Evolutionary conservation across 2,113 vertebrate species (phyloP), one percentile per base, ranked within the genome.

Genomic region (Hyla sarda): DNA sequence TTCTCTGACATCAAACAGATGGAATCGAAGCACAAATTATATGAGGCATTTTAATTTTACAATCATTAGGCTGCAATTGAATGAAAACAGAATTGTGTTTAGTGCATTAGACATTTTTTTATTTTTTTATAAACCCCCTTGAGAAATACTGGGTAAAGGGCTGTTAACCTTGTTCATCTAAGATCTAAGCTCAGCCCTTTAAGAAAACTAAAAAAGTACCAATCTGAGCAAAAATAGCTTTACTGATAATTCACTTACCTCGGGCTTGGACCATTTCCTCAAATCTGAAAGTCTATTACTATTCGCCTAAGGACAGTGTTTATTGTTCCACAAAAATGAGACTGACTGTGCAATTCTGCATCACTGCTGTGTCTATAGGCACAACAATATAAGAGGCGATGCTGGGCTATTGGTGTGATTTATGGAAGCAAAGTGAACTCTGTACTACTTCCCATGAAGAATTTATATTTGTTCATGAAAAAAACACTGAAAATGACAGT

Each of bases 271-370:
- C 67, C 32, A 71, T 71, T 71, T 71, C 34, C 34, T 71, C 67
- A 32, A 37, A 41, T 71, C 67, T 71, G 67, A 71, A 71, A 71
- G 67, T 41, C 67, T 71, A 71, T 71, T 71, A 71, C 67, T 10
- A 71, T 71, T 71, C 41, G 67, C 67, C 67, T 71, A 41, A 37
- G 67, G 67, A 71, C 67, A 71, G 32, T 71, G 19, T 41, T 71
- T 71, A 71, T 37, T 71, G 17, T 71, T 71, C 67, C 19, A 23
- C 67, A 41, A 71, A 71, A 71, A 41, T 21, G 67, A 71, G 67
- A 71, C 9, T 23, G 67, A 21, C 19, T 41, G 32, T 41, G 17
- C 67, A 41, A 23, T 71, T 71, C 67, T 41, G 34, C 19, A 71
- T 71, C 34, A 41, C 11, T 71, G 67, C 28, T 1, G 17, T 41